These are phyloP conservation scores for Carcharodon carcharias DNA, from an alignment of 2,797 vertebrate species.

Conservation along the genomic window DNA sequence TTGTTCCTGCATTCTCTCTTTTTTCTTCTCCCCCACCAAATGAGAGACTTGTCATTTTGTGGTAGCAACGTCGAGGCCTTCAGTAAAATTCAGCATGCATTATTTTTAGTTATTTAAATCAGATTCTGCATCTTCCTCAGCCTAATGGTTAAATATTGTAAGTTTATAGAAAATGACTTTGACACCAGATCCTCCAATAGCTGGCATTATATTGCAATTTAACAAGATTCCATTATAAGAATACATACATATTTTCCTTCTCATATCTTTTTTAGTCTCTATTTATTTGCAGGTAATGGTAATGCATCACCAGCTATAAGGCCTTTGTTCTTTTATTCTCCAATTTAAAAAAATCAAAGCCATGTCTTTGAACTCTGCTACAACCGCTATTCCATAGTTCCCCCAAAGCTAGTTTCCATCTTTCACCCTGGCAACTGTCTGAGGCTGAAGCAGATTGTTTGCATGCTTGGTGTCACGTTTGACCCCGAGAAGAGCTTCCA, in stretches of 20 bases:
- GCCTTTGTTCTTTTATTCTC: too few species aligned
- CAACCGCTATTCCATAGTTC: too few species aligned
- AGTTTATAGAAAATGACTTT: not conserved
- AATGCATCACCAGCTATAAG: too few species aligned
- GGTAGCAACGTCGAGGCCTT: not conserved
- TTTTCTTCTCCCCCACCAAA: not conserved
- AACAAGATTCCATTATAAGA: not conserved
- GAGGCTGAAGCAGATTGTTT: too few species aligned
- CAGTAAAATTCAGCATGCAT: not conserved
- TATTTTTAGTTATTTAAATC: slow-evolving; percentile 4
- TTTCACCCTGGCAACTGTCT: too few species aligned
- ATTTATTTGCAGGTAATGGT: not conserved
- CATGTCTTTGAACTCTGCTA: too few species aligned
- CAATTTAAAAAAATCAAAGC: too few species aligned
- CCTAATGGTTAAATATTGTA: not conserved
- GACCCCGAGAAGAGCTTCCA: too few species aligned
- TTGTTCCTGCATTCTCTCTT: not conserved
- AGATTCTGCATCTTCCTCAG: not conserved
- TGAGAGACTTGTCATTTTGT: not conserved
- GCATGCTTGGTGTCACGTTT: too few species aligned
- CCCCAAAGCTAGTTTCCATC: too few species aligned
- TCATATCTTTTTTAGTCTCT: not conserved
- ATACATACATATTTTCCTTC: not conserved
- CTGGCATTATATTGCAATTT: not conserved
- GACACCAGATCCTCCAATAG: not conserved